phyloP scores from a whole-genome alignment of 1,140 invertebrate species.

The Halictus rubicundus region DNA sequence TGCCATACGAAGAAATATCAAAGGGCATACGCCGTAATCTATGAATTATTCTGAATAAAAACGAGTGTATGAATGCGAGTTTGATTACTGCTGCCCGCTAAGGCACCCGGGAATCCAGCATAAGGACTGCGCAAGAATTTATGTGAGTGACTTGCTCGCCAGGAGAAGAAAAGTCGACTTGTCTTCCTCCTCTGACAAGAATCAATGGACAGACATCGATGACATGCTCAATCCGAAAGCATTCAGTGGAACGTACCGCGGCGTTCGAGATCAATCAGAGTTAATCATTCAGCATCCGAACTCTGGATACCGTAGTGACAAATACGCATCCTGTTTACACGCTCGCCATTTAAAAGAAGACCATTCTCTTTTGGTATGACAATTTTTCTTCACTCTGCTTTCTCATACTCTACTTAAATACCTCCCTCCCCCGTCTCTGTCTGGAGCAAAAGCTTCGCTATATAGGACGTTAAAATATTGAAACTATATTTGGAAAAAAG shows the following conservation, averaged over 20 bases:
- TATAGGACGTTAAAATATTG: no score
- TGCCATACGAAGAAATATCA: background rate
- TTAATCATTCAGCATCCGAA: constrained; percentile 21
- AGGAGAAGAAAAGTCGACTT: constrained; percentile 37
- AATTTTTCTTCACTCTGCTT: no score
- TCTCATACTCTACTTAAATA: no score
- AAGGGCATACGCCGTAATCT: background rate
- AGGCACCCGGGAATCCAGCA: background rate
- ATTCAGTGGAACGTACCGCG: constrained; percentile 15
- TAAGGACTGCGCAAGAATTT: constrained; percentile 31
- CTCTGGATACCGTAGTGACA: constrained; percentile 13
- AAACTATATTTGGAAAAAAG: no score
- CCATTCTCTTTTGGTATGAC: no score
- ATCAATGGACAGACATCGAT: constrained; percentile 45
- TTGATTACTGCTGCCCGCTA: constrained; percentile 26
- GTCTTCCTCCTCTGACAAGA: constrained; percentile 40
- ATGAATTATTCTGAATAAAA: background rate
- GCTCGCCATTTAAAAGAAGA: background rate
- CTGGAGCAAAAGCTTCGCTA: no score
- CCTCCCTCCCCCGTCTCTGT: no score
- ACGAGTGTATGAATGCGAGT: constrained; percentile 22
- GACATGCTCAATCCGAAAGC: constrained; percentile 28
- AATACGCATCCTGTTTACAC: background rate
- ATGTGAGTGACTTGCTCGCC: constrained; percentile 36
- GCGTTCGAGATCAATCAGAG: constrained; percentile 34